Evolutionary conservation across 2,888 invertebrate species (phyloP).

Genomic region (Toxonevra muliebris): DNA sequence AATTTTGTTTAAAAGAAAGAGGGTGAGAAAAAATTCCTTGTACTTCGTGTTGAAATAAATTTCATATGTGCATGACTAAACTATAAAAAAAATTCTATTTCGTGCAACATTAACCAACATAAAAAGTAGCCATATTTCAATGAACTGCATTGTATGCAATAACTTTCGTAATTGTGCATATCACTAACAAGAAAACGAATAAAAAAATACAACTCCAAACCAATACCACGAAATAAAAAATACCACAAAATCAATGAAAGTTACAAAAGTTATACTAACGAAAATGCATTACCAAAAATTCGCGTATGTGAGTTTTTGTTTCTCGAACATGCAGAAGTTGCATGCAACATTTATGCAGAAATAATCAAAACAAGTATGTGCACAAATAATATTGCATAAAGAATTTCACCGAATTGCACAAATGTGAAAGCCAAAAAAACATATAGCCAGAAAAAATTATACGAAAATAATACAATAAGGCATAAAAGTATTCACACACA

Average conservation of each 20-base stretch:
- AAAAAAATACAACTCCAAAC: neutral
- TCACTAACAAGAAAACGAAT: too few species aligned
- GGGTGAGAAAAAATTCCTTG: too few species aligned
- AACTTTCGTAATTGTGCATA: too few species aligned
- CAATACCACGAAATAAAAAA: neutral
- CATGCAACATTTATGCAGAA: slow-evolving; percentile 33
- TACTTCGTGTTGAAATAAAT: too few species aligned
- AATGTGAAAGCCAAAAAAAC: slow-evolving; percentile 10
- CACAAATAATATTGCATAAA: slow-evolving; percentile 9
- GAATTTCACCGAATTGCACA: slow-evolving; percentile 17
- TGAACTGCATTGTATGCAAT: too few species aligned
- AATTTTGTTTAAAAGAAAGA: too few species aligned
- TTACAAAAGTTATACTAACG: slow-evolving; percentile 27
- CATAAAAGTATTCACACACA: neutral
- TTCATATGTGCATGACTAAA: too few species aligned
- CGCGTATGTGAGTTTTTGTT: slow-evolving; percentile 39
- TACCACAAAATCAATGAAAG: slow-evolving; percentile 49
- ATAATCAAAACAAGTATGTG: slow-evolving; percentile 35
- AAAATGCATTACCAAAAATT: slow-evolving; percentile 14
- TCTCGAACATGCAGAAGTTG: slow-evolving; percentile 14
- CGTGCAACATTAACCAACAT: too few species aligned
- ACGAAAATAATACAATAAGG: neutral
- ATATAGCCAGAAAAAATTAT: slow-evolving; percentile 32
- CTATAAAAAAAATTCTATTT: too few species aligned
- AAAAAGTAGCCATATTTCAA: too few species aligned